phyloP scores from a whole-genome alignment of 2,113 vertebrate species.

The Mystacornis crossleyi region DNA sequence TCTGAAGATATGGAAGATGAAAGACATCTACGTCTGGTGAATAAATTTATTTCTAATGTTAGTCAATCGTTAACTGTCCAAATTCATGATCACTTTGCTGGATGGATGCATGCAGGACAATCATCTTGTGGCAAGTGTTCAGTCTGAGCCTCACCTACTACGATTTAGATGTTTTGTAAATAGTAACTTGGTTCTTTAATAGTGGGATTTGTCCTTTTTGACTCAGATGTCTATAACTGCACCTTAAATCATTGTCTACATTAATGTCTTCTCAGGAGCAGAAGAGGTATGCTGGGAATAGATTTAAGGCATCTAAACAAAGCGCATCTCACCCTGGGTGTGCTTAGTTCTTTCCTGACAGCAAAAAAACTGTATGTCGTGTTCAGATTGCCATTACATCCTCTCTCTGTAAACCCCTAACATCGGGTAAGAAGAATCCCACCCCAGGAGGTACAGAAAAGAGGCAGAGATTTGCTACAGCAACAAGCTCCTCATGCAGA shows the following conservation, averaged over 20 bases:
- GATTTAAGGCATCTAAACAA: not conserved
- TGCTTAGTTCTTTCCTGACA: not conserved
- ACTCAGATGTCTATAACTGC: not conserved
- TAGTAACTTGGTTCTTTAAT: not conserved
- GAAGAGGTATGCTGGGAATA: not conserved
- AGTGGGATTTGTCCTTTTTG: not conserved
- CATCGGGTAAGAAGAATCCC: not conserved
- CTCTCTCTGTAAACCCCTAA: not conserved
- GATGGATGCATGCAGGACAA: not conserved
- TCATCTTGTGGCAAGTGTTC: not conserved
- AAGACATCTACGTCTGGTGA: fast-evolving
- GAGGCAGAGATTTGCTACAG: not conserved
- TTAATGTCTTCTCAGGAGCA: not conserved
- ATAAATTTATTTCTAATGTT: not conserved
- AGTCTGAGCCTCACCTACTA: not conserved
- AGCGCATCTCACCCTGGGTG: not conserved
- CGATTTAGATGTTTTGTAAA: not conserved
- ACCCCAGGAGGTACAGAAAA: not conserved
- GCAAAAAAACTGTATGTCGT: not conserved
- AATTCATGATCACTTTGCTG: not conserved
- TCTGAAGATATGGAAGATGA: not conserved
- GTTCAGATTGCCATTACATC: not conserved
- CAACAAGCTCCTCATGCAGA: not conserved
- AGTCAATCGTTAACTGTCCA: not conserved
- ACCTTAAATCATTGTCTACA: not conserved